Percentiles rank a stretch among this genome's conserved stretches.
These are phyloP conservation scores for Dasysyrphus tricinctus DNA, from an alignment of 2,888 invertebrate species.

Conservation along the genomic window DNA sequence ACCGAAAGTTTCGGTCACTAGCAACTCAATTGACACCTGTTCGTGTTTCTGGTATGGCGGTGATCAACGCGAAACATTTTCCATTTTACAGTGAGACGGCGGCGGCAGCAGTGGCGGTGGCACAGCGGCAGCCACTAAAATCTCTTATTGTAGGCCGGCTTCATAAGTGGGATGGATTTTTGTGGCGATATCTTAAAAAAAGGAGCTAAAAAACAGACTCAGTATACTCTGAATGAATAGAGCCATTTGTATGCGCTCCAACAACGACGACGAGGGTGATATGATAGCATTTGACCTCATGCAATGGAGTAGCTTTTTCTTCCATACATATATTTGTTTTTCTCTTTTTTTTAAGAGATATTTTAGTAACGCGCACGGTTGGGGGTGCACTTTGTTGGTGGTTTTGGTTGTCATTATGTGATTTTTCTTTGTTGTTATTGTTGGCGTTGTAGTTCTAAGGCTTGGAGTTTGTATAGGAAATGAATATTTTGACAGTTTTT, in stretches of 20 bases:
- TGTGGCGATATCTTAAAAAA: conserved; percentile 2
- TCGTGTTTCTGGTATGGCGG: conserved; percentile 60
- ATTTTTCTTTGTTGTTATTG: conserved; percentile 18
- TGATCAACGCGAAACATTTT: conserved; percentile 60
- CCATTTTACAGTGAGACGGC: conserved; percentile 4
- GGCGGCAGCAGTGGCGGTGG: neutral
- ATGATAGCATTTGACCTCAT: conserved; percentile 68
- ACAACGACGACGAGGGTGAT: conserved; percentile 48
- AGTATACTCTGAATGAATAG: conserved; percentile 32
- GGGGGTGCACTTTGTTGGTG: conserved; percentile 62
- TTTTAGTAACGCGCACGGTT: conserved; percentile 42
- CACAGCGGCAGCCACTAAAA: conserved; percentile 15
- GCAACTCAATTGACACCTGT: conserved; percentile 74
- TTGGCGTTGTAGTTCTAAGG: neutral
- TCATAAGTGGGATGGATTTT: conserved; percentile 42
- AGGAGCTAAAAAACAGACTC: neutral
- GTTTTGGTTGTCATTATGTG: conserved; percentile 40
- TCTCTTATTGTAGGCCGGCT: conserved; percentile 22
- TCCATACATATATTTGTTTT: neutral
- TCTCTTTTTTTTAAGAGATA: neutral
- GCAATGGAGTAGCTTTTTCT: conserved; percentile 51
- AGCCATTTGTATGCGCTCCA: conserved; percentile 59
- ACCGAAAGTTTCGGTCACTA: conserved; percentile 61
- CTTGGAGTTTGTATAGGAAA: conserved; percentile 34
- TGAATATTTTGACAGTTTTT: conserved; percentile 38